Conservation (phyloP, 2,888 invertebrate genomes). For the Acanthosepion pharaonis region DNA sequence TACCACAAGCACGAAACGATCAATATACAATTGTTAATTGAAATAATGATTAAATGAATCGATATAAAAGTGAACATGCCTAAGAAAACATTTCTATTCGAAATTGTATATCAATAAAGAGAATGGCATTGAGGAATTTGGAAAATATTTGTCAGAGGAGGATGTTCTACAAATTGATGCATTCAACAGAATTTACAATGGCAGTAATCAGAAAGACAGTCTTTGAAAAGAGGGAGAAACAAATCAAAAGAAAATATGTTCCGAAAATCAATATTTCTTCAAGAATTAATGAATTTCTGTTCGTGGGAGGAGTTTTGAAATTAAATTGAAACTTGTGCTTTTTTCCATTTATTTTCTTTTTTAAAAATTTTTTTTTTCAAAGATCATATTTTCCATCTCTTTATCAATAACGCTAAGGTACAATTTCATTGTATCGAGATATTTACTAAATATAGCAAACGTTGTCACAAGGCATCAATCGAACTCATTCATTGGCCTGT, state of each 20-base stretch:
- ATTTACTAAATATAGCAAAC: neutral
- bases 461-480: neutral
- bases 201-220: neutral
- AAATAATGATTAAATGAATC: too few species aligned
- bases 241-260: neutral
- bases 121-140: too few species aligned
- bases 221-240: neutral
- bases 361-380: neutral
- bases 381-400: neutral
- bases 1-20: too few species aligned
- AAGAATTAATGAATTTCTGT: neutral
- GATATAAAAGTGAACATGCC: too few species aligned
- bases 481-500: too few species aligned
- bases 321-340: neutral
- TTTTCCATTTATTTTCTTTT: neutral
- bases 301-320: conserved; percentile 18
- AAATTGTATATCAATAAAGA: too few species aligned
- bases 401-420: neutral
- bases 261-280: neutral
- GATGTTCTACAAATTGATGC: neutral
- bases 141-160: neutral
- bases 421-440: neutral
- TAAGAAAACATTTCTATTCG: too few species aligned
- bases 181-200: neutral
- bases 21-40: too few species aligned